Percentiles rank a stretch among this genome's conserved stretches.
phyloP scores from a whole-genome alignment of 1,140 invertebrate genomes.

The Pseudoatta argentina region DNA sequence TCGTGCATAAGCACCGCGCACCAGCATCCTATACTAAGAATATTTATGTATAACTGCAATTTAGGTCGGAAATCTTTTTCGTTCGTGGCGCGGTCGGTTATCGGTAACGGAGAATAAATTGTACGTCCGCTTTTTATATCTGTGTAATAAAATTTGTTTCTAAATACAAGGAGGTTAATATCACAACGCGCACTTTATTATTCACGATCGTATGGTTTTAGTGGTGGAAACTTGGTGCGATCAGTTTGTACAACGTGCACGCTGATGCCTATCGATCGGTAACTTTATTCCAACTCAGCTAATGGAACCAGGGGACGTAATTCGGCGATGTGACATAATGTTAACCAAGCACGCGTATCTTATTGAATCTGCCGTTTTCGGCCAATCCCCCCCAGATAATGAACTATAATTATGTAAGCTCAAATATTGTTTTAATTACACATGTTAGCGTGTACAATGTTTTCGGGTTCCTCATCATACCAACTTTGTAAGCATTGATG shows the following conservation, averaged over 20 bases:
- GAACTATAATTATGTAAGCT: slow-evolving; percentile 80
- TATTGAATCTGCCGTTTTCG: slow-evolving; percentile 66
- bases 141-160: slow-evolving; percentile 51
- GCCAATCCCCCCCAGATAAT: slow-evolving; percentile 70
- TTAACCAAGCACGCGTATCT: slow-evolving; percentile 76
- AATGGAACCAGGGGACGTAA: slow-evolving; percentile 77
- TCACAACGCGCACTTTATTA: slow-evolving; percentile 52
- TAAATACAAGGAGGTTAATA: slow-evolving; percentile 50
- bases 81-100: not conserved
- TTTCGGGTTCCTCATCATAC: slow-evolving; percentile 60
- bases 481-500: slow-evolving; percentile 63
- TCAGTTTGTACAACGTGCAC: slow-evolving; percentile 59
- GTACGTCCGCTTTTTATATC: slow-evolving; percentile 23
- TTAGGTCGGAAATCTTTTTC: slow-evolving; percentile 50
- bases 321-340: slow-evolving; percentile 77
- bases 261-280: slow-evolving; percentile 74
- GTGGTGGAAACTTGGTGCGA: slow-evolving; percentile 51
- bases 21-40: not conserved
- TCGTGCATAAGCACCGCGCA: slow-evolving; percentile 54
- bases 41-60: slow-evolving; percentile 40
- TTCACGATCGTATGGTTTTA: slow-evolving; percentile 61
- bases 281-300: slow-evolving; percentile 80
- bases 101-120: slow-evolving; percentile 41
- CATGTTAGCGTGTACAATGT: slow-evolving; percentile 51
- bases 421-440: slow-evolving; percentile 83